These are phyloP conservation scores for Nibea coibor DNA, from an alignment of 2,113 vertebrate species.

Conservation along the genomic window DNA sequence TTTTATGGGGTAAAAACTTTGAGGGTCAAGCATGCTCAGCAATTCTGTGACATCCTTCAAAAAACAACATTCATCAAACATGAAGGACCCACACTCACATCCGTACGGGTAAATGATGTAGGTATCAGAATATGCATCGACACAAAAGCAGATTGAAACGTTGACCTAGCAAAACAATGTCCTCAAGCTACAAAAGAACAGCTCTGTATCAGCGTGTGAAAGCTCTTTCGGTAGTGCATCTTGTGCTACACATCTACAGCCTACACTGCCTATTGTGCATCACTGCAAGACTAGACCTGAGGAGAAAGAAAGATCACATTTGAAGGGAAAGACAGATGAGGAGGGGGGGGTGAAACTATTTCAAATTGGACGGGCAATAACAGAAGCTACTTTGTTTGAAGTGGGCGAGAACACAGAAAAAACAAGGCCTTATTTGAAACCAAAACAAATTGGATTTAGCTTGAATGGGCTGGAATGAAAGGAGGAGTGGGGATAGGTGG, in stretches of 20 bases:
- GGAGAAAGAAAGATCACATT: slow-evolving; percentile 20
- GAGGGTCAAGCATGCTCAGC: neutral
- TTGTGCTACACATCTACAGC: slow-evolving; percentile 17
- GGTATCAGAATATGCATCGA: slow-evolving; percentile 9
- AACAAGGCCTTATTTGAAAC: slow-evolving; percentile 72
- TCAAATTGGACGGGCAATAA: slow-evolving; percentile 69
- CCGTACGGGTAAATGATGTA: neutral
- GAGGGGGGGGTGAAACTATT: neutral
- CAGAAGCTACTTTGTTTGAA: slow-evolving; percentile 67
- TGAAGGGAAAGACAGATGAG: slow-evolving; percentile 15
- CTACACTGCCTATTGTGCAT: slow-evolving; percentile 33
- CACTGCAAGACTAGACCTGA: slow-evolving; percentile 35
- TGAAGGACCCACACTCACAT: neutral
- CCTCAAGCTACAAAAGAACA: slow-evolving; percentile 33
- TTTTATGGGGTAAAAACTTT: neutral
- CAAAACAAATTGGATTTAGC: slow-evolving; percentile 79
- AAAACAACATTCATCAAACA: neutral
- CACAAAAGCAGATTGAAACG: neutral
- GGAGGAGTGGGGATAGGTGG: slow-evolving; percentile 11
- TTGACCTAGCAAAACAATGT: slow-evolving; percentile 19
- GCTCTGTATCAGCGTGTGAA: slow-evolving; percentile 5
- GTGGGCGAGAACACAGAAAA: slow-evolving; percentile 63
- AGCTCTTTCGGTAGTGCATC: slow-evolving; percentile 20
- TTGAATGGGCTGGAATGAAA: slow-evolving; percentile 60
- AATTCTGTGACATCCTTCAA: neutral